These are phyloP conservation scores for Flexamia atlantica DNA, from an alignment of 2,888 invertebrate genomes.

Conservation along the genomic window DNA sequence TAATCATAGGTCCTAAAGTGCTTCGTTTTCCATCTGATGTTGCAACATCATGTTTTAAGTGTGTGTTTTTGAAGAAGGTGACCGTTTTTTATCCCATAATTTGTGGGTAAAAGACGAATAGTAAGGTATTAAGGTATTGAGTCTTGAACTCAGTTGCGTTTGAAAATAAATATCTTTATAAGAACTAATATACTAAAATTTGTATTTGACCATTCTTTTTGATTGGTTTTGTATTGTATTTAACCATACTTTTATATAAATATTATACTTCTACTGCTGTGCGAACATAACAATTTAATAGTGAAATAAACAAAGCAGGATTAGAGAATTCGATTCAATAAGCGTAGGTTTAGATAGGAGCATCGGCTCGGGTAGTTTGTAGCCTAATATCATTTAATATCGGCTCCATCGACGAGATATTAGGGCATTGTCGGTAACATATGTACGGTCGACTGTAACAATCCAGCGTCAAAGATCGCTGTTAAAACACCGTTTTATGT, in stretches of 20 bases:
- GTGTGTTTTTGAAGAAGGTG: no score
- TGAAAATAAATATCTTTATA: not conserved
- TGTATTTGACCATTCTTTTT: not conserved
- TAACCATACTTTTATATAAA: not conserved
- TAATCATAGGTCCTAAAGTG: no score
- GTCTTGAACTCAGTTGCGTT: no score
- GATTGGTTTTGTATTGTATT: not conserved
- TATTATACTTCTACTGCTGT: not conserved
- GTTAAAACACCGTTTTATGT: no score
- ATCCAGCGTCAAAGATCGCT: no score
- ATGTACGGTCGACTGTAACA: not conserved
- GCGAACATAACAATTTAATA: not conserved
- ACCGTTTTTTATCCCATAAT: no score
- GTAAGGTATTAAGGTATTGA: no score
- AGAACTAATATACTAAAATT: not conserved
- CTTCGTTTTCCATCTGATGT: no score
- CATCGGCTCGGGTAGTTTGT: conserved; percentile 11
- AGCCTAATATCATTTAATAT: conserved; percentile 15
- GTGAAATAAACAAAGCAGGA: not conserved
- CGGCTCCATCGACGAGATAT: not conserved
- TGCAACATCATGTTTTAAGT: no score
- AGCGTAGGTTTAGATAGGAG: not conserved
- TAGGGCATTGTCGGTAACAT: not conserved
- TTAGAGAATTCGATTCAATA: not conserved
- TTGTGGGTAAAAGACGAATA: no score